Percentiles rank a stretch among this genome's conserved stretches.
phyloP scores from a whole-genome alignment of 2,888 invertebrate genomes.

The Trissolcus japonicus region DNA sequence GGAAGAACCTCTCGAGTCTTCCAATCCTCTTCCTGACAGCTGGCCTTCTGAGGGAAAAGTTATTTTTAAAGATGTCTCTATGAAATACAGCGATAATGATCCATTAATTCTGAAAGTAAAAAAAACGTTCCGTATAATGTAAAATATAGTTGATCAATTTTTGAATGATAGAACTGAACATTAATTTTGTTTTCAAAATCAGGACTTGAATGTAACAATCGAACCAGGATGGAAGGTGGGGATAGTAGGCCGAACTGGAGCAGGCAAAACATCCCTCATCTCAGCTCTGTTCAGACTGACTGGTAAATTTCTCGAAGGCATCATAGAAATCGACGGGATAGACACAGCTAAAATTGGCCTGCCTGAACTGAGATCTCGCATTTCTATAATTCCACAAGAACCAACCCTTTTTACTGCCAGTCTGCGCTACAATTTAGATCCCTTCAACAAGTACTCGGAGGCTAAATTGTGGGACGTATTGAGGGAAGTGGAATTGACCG shows the following conservation, averaged over 20 bases:
- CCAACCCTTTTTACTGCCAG: slow-evolving; percentile 83
- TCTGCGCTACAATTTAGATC: slow-evolving; percentile 84
- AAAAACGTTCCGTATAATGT: slow-evolving; percentile 71
- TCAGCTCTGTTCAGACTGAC: slow-evolving; percentile 88
- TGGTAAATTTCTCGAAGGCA: slow-evolving; percentile 83
- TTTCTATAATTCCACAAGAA: slow-evolving; percentile 86
- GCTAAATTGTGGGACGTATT: slow-evolving; percentile 82
- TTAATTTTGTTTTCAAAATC: not conserved
- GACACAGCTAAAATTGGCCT: slow-evolving; percentile 84
- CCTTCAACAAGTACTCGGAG: slow-evolving; percentile 81
- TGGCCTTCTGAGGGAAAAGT: slow-evolving; percentile 85
- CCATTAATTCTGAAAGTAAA: slow-evolving; percentile 79
- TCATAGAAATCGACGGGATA: slow-evolving; percentile 87
- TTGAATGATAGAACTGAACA: too few species aligned
- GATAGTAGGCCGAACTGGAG: slow-evolving; percentile 89
- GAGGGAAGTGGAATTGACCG: slow-evolving; percentile 78
- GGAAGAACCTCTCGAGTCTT: slow-evolving; percentile 77
- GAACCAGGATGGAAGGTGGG: slow-evolving; percentile 87
- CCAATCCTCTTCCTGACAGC: slow-evolving; percentile 77
- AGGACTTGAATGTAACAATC: slow-evolving; percentile 82
- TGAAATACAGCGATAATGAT: slow-evolving; percentile 81
- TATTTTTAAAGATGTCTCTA: slow-evolving; percentile 79
- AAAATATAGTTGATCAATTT: slow-evolving; percentile 72
- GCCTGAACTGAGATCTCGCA: slow-evolving; percentile 84
- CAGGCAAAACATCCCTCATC: slow-evolving; percentile 88